Evolutionary conservation across 2,797 vertebrate genomes (phyloP).

Genomic region (Chelidonichthys spinosus): DNA sequence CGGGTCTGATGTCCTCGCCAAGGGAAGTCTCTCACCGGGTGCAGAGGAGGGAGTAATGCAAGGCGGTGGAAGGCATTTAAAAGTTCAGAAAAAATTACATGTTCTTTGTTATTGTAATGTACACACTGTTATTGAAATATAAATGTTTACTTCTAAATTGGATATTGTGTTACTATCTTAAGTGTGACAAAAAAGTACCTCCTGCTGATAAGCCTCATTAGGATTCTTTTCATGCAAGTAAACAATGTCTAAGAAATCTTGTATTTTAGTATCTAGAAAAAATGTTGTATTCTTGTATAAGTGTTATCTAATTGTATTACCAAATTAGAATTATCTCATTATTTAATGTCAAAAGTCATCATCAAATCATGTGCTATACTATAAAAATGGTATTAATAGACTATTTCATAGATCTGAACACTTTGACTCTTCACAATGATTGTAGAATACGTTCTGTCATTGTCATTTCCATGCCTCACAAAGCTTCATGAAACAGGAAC

Average conservation of each 20-base stretch:
- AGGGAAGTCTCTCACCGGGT: slow-evolving; percentile 40
- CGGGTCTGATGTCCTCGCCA: slow-evolving; percentile 62
- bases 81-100: background rate
- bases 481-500: slow-evolving; percentile 18
- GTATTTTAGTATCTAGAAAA: background rate
- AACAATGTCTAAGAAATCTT: background rate
- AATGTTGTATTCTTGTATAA: too few species aligned
- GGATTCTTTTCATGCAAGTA: background rate
- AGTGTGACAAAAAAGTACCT: background rate
- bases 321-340: background rate
- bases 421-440: background rate
- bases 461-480: background rate
- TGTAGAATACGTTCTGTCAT: background rate
- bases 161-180: background rate
- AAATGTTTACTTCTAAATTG: background rate
- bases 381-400: background rate
- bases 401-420: background rate
- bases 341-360: too few species aligned
- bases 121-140: background rate
- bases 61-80: background rate
- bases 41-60: slow-evolving; percentile 63
- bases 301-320: background rate
- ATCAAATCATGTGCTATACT: background rate
- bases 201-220: background rate
- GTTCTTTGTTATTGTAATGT: background rate